A percentile compares a stretch with the other conserved stretches of the same genome.
These are phyloP conservation scores for Drosophila barbarae DNA, from an alignment of 2,888 invertebrate species.

Conservation along the genomic window DNA sequence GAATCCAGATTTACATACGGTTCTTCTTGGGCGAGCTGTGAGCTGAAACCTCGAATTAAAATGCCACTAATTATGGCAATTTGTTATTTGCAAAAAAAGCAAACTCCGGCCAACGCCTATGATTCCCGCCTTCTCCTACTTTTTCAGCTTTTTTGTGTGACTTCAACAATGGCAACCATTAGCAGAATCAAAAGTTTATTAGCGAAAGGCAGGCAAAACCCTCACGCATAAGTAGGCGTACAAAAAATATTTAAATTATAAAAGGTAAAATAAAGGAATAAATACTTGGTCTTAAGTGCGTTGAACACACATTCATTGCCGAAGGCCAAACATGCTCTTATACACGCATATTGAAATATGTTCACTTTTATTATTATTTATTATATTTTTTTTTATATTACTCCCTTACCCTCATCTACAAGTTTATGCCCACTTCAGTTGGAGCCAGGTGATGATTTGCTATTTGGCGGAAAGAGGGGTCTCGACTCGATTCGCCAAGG, in stretches of 20 bases:
- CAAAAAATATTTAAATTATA: slow-evolving; percentile 24
- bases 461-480: slow-evolving; percentile 41
- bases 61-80: slow-evolving; percentile 61
- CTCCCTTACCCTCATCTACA: slow-evolving; percentile 3
- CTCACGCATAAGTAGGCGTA: slow-evolving; percentile 43
- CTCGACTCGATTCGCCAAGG: slow-evolving; percentile 6
- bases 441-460: slow-evolving; percentile 65
- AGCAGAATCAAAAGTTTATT: slow-evolving; percentile 25
- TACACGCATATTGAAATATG: slow-evolving; percentile 43
- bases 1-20: slow-evolving; percentile 32
- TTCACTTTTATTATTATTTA: slow-evolving; percentile 29
- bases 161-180: slow-evolving; percentile 51
- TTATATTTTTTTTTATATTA: slow-evolving; percentile 9
- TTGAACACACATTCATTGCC: slow-evolving; percentile 45
- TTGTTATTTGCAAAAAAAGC: slow-evolving; percentile 55
- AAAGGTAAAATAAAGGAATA: slow-evolving; percentile 23
- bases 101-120: slow-evolving; percentile 45
- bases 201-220: slow-evolving; percentile 20
- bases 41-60: slow-evolving; percentile 47
- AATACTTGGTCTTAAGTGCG: slow-evolving; percentile 46
- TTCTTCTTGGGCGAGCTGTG: slow-evolving; percentile 27
- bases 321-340: slow-evolving; percentile 49
- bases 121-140: slow-evolving; percentile 10
- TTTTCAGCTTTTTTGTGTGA: slow-evolving; percentile 13
- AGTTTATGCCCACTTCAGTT: slow-evolving; percentile 15